Evolutionary conservation across 2,797 vertebrate genomes (phyloP).

Genomic region (Coccyzus lansbergi): DNA sequence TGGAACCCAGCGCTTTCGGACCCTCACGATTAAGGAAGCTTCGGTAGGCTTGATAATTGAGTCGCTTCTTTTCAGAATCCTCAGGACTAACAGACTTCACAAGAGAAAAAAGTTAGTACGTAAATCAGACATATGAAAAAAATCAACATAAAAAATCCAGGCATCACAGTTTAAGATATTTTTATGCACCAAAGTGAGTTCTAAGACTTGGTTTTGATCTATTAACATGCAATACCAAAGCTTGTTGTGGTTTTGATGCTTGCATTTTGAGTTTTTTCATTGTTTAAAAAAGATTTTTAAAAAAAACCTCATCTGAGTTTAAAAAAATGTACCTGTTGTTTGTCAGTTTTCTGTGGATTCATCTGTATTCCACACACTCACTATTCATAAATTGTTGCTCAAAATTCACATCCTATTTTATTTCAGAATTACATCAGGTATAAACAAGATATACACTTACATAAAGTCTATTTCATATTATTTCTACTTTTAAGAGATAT

Average conservation of each 20-base stretch:
- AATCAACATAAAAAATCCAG: not conserved
- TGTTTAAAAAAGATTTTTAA: not conserved
- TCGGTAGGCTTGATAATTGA: conserved; percentile 87
- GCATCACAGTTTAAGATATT: not conserved
- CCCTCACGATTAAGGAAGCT: conserved; percentile 96
- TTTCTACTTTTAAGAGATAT: not conserved
- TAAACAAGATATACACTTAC: not conserved
- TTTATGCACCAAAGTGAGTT: not conserved
- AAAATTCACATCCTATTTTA: not conserved
- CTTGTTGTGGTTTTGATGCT: not conserved
- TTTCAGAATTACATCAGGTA: not conserved
- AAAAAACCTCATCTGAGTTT: not conserved
- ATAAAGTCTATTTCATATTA: not conserved
- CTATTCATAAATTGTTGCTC: not conserved
- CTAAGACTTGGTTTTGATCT: not conserved
- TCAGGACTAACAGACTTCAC: conserved; percentile 86
- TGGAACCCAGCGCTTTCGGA: conserved; percentile 94
- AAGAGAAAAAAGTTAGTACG: not conserved
- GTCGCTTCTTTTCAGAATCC: conserved; percentile 90
- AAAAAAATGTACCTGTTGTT: not conserved
- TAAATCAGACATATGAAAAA: not conserved
- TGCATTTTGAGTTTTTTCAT: not conserved
- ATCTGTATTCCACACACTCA: not conserved
- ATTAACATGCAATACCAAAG: not conserved
- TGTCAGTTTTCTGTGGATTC: not conserved